Evolutionary conservation across 2,113 vertebrate genomes (phyloP), one percentile per base, ranked within the genome.

Genomic region (Smithornis capensis): DNA sequence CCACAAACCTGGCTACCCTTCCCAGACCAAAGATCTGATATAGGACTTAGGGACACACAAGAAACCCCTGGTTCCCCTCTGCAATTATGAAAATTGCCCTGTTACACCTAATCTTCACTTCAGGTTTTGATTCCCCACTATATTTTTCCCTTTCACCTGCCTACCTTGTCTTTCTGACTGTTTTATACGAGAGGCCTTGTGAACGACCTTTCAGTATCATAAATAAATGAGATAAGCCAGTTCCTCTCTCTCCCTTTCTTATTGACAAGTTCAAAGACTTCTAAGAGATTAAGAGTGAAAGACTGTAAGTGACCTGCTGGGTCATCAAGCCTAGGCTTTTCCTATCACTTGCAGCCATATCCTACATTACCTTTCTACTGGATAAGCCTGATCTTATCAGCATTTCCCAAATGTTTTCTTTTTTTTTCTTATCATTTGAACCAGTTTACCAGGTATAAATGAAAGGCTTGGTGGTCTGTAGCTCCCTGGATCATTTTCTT

Each of bases 361-460:
- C 93, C 92, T 73, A 63, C 49, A 83, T 56, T 71, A 90, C 79
- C 90, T 90, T 95, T 95, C 89, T 95, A 89, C 81, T 73, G 93
- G 91, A 96, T 96, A 96, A 95, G 81, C 74, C 83, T 89, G 96
- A 97, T 96, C 59, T 90, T 96, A 95, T 97, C 95, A 80, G 42
- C 29, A 65, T 24, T 84, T 87, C 82, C 87, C 84, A 95, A 89
- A 95, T 90, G 84, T 91, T 94, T 83, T 56, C 79, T 50, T 88
- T 88, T 89, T 76, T 87, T 44, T 45, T 60, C 83, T 97, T 95
- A 94, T 94, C 85, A 78, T 77, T 90, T 67, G 75, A 94, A 92
- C 93, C 82, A 91, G 79, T 96, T 94, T 96, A 96, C 17, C n/a
- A 93, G 84, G 76, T 91, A 81, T 68, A 93, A 93, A 92, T 90